phyloP scores from a whole-genome alignment of 2,888 invertebrate species.

The Melangyna quadrimaculata region DNA sequence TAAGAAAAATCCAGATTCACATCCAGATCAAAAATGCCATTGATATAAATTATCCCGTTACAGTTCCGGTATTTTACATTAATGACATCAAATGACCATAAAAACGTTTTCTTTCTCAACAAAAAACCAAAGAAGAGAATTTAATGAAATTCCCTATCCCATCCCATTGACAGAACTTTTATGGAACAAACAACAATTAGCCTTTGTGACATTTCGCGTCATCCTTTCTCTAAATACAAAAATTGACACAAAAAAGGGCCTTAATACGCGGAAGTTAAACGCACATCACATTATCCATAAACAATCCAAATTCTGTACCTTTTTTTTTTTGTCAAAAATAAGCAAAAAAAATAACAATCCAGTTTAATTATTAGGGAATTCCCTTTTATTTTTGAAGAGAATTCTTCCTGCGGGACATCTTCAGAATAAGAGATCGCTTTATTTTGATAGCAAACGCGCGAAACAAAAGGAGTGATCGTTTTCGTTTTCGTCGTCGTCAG shows the following conservation, averaged over 20 bases:
- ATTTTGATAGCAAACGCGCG: constrained; percentile 64
- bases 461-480: constrained; percentile 62
- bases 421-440: constrained; percentile 55
- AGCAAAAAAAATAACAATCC: constrained; percentile 39
- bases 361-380: constrained; percentile 70
- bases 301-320: constrained; percentile 1
- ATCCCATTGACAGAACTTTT: constrained; percentile 43
- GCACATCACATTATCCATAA: constrained; percentile 8
- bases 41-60: constrained; percentile 45
- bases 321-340: not conserved
- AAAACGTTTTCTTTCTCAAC: constrained; percentile 20
- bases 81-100: constrained; percentile 64
- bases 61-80: constrained; percentile 46
- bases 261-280: constrained; percentile 68
- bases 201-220: constrained; percentile 68
- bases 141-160: constrained; percentile 40
- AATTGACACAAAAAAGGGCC: constrained; percentile 33
- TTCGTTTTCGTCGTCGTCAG: too few species aligned
- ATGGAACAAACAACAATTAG: constrained; percentile 66
- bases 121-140: not conserved
- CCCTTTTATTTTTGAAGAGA: constrained; percentile 33
- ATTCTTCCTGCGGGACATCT: constrained; percentile 44
- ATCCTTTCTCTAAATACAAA: constrained; percentile 25
- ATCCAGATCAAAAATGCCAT: constrained; percentile 51
- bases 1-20: constrained; percentile 45